A percentile compares a stretch with the other conserved stretches of the same genome.
These are phyloP conservation scores for Strix aluco DNA, from an alignment of 2,113 vertebrate genomes.

Conservation along the genomic window DNA sequence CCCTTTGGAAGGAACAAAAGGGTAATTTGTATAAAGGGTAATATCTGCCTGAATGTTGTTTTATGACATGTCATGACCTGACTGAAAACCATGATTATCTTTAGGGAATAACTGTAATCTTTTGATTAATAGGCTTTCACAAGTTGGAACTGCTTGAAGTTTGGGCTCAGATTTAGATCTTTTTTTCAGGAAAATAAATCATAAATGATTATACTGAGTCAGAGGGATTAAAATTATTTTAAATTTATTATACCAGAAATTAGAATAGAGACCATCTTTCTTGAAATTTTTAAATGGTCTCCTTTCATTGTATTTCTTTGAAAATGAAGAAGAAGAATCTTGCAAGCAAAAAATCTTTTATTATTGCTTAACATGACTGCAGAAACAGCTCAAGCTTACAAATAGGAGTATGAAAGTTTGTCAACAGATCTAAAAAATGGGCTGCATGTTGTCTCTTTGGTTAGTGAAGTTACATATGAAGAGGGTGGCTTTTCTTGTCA, in stretches of 20 bases:
- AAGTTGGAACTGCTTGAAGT: background rate
- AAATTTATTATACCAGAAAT: background rate
- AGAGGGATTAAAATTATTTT: background rate
- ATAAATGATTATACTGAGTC: background rate
- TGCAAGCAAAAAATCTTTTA: background rate
- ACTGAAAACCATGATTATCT: constrained; percentile 32
- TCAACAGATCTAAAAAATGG: background rate
- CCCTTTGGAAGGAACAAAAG: constrained; percentile 10
- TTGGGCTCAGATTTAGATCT: background rate
- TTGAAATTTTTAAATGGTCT: background rate
- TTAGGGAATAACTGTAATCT: constrained; percentile 14
- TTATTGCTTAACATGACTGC: background rate
- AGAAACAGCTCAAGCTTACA: background rate
- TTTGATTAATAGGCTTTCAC: constrained; percentile 25
- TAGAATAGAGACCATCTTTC: background rate
- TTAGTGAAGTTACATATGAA: background rate
- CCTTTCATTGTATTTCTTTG: background rate
- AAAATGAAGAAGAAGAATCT: background rate
- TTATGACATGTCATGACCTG: constrained; percentile 32
- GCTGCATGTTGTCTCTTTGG: background rate
- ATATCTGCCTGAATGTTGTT: background rate
- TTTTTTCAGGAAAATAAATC: constrained; percentile 10
- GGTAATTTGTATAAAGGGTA: constrained; percentile 32
- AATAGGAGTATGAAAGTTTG: background rate
- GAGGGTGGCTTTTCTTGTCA: background rate